These are phyloP conservation scores for Takifugu ocellatus DNA, from an alignment of 2,797 vertebrate genomes.

Conservation along the genomic window DNA sequence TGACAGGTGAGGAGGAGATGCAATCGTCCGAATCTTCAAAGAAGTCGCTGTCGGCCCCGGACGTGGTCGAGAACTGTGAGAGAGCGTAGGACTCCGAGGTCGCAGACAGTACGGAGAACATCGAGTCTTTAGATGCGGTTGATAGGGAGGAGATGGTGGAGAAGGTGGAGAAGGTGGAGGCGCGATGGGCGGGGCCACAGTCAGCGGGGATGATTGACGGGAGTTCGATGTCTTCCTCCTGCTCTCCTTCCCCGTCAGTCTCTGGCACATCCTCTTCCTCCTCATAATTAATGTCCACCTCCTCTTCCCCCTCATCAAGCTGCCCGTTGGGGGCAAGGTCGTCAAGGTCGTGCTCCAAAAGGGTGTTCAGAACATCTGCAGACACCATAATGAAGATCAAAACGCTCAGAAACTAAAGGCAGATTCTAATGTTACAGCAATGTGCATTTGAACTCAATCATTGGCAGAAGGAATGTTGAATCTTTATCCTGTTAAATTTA, in stretches of 20 bases:
- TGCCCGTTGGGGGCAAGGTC: constrained; percentile 44
- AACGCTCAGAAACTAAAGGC: background rate
- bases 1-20: constrained; percentile 39
- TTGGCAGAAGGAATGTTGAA: background rate
- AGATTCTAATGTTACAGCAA: background rate
- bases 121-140: constrained; percentile 80
- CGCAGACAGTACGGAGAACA: constrained; percentile 78
- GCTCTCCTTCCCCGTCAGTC: constrained; percentile 35
- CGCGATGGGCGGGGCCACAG: constrained; percentile 60
- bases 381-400: background rate
- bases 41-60: constrained; percentile 88
- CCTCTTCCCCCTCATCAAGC: constrained; percentile 66
- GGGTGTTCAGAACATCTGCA: constrained; percentile 85
- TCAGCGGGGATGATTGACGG: constrained; percentile 48
- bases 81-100: constrained; percentile 77
- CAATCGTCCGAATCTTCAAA: constrained; percentile 85
- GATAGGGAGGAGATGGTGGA: constrained; percentile 79
- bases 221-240: constrained; percentile 46
- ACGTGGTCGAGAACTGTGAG: constrained; percentile 85
- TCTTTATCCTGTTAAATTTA: constrained; percentile 59
- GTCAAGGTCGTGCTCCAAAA: constrained; percentile 82
- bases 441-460: too few species aligned
- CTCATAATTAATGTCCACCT: constrained; percentile 44
- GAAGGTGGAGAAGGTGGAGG: constrained; percentile 85
- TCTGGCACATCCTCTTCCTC: constrained; percentile 57